phyloP scores from a whole-genome alignment of 2,888 invertebrate species.

The Noctuana brunneofusca region DNA sequence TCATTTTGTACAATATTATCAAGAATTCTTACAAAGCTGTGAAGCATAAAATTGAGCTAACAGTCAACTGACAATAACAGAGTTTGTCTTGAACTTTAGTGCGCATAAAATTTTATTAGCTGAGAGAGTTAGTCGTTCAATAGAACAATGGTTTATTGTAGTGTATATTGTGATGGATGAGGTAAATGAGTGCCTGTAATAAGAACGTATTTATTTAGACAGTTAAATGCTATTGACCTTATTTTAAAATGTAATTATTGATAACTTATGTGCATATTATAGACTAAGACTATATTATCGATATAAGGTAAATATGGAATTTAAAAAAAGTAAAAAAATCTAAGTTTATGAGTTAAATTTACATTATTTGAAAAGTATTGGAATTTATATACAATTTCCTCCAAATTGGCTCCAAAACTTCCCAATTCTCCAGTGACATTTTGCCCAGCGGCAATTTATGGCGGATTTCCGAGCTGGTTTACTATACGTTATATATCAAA shows the following conservation, averaged over 20 bases:
- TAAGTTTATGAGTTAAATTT: background rate
- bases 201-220: too few species aligned
- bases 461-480: slow-evolving; percentile 33
- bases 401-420: slow-evolving; percentile 24
- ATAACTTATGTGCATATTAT: too few species aligned
- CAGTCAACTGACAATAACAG: slow-evolving; percentile 23
- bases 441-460: slow-evolving; percentile 33
- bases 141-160: slow-evolving; percentile 11
- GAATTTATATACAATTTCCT: slow-evolving; percentile 5
- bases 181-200: too few species aligned
- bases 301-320: too few species aligned
- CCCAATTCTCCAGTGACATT: slow-evolving; percentile 21
- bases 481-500: slow-evolving; percentile 40
- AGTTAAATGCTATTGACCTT: too few species aligned
- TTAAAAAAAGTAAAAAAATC: background rate
- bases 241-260: too few species aligned
- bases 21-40: slow-evolving; percentile 9
- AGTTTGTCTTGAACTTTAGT: slow-evolving; percentile 30
- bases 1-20: slow-evolving; percentile 14
- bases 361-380: background rate
- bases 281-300: too few species aligned
- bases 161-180: background rate
- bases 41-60: slow-evolving; percentile 18
- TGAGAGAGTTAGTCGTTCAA: slow-evolving; percentile 22
- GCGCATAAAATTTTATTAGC: slow-evolving; percentile 31